Percentiles rank a stretch among this genome's conserved stretches.
Evolutionary conservation across 1,140 invertebrate species (phyloP).

Genomic region (Zophobas morio): DNA sequence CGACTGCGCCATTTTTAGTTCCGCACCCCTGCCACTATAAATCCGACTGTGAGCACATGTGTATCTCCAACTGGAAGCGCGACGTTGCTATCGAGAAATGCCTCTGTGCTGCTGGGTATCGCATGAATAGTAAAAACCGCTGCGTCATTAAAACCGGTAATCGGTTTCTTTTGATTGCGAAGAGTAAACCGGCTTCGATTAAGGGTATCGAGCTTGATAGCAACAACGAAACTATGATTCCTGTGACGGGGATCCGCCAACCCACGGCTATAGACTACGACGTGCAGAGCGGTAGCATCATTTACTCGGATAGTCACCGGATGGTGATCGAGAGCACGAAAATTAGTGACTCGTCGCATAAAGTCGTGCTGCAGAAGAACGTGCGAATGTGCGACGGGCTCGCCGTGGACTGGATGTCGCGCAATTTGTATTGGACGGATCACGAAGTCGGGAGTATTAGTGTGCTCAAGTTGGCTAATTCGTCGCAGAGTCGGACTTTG

Average conservation of each 20-base stretch:
- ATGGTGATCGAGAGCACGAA: conserved; percentile 57
- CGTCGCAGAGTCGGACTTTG: conserved; percentile 71
- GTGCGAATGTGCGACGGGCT: conserved; percentile 80
- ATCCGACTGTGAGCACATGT: conserved; percentile 85
- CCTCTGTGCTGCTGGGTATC: conserved; percentile 79
- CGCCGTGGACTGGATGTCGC: conserved; percentile 84
- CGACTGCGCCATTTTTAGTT: conserved; percentile 66
- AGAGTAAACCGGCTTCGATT: conserved; percentile 76
- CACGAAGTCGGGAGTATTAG: conserved; percentile 74
- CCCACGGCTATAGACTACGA: conserved; percentile 81
- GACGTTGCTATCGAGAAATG: conserved; percentile 73
- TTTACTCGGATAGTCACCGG: conserved; percentile 78
- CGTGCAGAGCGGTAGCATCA: conserved; percentile 75
- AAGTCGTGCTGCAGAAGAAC: conserved; percentile 64
- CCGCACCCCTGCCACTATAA: conserved; percentile 79
- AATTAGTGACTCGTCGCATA: conserved; percentile 56
- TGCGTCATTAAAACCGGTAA: conserved; percentile 62
- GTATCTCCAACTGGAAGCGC: conserved; percentile 75
- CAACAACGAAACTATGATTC: conserved; percentile 73
- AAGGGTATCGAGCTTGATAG: conserved; percentile 70
- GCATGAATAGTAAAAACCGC: conserved; percentile 69
- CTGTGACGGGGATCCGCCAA: conserved; percentile 71
- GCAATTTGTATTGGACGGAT: conserved; percentile 89
- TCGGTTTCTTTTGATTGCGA: conserved; percentile 76
- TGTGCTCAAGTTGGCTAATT: conserved; percentile 74